These are phyloP conservation scores for Lasioglossum villosulum DNA, from an alignment of 2,888 invertebrate species.

Conservation along the genomic window DNA sequence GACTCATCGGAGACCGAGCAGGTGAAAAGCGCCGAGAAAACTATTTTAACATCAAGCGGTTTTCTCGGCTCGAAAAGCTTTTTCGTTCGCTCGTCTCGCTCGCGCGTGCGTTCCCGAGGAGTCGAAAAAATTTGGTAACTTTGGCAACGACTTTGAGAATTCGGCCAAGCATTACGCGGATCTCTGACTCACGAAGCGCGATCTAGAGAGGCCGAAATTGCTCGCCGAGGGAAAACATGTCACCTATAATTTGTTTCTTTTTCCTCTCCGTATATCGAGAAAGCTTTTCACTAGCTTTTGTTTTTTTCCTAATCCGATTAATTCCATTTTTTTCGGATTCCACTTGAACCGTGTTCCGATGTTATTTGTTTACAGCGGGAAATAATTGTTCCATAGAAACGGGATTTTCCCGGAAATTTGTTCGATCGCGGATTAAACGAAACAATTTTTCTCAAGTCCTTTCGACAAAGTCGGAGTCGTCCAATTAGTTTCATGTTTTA, in stretches of 20 bases:
- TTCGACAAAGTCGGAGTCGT: not conserved
- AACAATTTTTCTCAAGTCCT: not conserved
- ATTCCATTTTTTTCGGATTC: not conserved
- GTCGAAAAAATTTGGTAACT: not conserved
- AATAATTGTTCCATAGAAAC: too few relatives aligned
- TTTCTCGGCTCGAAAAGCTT: not conserved
- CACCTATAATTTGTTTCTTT: not conserved
- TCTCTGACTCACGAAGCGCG: not conserved
- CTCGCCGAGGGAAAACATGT: too few relatives aligned
- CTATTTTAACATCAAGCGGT: not conserved
- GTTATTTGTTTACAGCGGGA: too few relatives aligned
- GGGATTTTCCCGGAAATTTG: too few relatives aligned
- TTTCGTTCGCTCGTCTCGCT: not conserved
- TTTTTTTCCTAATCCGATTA: not conserved
- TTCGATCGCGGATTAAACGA: too few relatives aligned
- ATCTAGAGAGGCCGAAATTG: not conserved
- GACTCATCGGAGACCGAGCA: not conserved
- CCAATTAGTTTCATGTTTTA: not conserved
- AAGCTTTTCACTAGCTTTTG: not conserved
- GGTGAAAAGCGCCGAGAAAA: conserved; percentile 7
- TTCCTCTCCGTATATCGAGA: not conserved
- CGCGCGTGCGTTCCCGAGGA: not conserved
- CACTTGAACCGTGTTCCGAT: not conserved
- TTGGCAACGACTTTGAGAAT: not conserved
- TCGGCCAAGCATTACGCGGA: not conserved